phyloP scores from a whole-genome alignment of 2,797 vertebrate species.

The Betta splendens region DNA sequence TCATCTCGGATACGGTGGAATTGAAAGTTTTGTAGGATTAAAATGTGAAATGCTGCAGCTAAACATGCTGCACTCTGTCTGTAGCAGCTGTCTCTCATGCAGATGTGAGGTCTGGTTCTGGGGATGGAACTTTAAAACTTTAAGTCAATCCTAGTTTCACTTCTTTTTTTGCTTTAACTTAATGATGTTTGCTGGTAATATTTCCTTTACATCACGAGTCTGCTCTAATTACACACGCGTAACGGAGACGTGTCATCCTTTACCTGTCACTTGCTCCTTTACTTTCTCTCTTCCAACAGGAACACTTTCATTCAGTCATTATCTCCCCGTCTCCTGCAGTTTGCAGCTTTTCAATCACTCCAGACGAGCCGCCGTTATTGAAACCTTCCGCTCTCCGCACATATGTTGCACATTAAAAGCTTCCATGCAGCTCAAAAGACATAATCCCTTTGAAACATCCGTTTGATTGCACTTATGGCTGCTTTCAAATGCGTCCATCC shows the following conservation, averaged over 20 bases:
- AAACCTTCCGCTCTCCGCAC: background rate
- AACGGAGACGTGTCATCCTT: background rate
- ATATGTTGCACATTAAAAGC: conserved; percentile 5
- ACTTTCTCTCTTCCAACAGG: background rate
- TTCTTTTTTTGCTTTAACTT: background rate
- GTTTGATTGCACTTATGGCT: background rate
- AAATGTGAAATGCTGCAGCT: conserved; percentile 47
- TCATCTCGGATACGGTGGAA: conserved; percentile 40
- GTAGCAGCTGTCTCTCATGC: conserved; percentile 16
- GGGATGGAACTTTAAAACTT: conserved; percentile 28
- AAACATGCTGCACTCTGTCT: conserved; percentile 36
- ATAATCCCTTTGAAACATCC: background rate
- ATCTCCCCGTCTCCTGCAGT: background rate
- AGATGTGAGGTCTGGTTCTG: conserved; percentile 27
- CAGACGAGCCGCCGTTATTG: background rate
- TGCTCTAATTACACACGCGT: no score
- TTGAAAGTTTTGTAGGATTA: conserved; percentile 64
- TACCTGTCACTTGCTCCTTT: background rate
- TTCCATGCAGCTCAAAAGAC: background rate
- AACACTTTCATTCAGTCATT: background rate
- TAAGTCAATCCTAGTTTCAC: no score
- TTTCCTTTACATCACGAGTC: background rate
- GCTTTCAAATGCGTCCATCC: background rate
- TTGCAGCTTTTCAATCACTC: background rate
- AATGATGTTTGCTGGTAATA: no score